Evolutionary conservation across 1,140 invertebrate genomes (phyloP).

Genomic region (Drosophila ogumai): DNA sequence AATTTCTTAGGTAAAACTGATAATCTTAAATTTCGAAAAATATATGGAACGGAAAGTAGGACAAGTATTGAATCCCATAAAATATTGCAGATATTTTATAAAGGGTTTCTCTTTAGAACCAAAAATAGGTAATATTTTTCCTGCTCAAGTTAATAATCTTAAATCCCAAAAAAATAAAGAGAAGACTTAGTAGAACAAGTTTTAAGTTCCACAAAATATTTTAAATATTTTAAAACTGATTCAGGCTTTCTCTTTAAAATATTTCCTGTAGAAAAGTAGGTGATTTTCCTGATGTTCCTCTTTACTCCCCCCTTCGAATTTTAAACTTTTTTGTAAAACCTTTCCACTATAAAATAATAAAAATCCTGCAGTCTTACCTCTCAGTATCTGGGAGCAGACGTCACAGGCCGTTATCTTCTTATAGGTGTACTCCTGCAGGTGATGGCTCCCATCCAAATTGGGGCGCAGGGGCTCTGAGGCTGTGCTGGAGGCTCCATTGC

Average conservation of each 20-base stretch:
- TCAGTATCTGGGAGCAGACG: constrained; percentile 95
- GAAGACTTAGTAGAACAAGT: not conserved
- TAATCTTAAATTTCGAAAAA: not conserved
- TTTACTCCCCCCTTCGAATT: not conserved
- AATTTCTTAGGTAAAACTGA: not conserved
- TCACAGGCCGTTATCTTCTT: constrained; percentile 98
- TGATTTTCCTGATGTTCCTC: not conserved
- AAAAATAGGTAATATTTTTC: too few relatives aligned
- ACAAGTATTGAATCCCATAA: not conserved
- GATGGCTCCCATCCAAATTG: constrained; percentile 89
- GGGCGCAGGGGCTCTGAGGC: constrained; percentile 85
- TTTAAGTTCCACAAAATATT: not conserved
- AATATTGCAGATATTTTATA: not conserved
- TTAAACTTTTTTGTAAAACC: not conserved
- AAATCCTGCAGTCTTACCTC: constrained; percentile 87
- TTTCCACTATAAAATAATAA: not conserved
- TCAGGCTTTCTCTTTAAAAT: not conserved
- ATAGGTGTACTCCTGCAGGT: constrained; percentile 97
- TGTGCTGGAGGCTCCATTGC: constrained; percentile 88
- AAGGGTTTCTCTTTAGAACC: too few relatives aligned
- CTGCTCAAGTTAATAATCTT: too few relatives aligned
- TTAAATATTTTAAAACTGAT: not conserved
- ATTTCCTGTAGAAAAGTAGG: not conserved
- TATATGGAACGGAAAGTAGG: not conserved
- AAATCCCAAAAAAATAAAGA: too few relatives aligned